Conservation (phyloP, 2,888 invertebrate species). For the Bursaphelenchus okinawaensis region DNA sequence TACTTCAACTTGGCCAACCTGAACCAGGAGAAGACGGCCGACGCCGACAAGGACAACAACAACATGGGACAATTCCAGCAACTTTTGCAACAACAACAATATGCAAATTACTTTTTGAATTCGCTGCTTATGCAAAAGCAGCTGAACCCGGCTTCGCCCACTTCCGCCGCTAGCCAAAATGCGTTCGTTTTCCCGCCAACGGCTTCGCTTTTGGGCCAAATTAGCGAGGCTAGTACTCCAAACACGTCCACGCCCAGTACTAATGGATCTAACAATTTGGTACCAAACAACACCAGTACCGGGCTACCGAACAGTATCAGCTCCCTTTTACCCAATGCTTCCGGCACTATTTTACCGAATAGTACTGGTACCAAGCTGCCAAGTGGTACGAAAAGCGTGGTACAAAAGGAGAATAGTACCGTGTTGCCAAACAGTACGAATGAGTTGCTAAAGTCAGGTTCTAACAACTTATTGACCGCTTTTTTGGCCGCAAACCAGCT, state of each 20-base stretch:
- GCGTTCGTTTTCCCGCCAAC: conserved; percentile 10
- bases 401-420: too few relatives aligned
- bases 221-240: not conserved
- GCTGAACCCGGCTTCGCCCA: not conserved
- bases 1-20: not conserved
- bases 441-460: too few relatives aligned
- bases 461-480: not conserved
- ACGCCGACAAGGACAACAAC: not conserved
- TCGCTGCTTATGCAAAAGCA: conserved; percentile 6
- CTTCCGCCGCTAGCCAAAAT: not conserved
- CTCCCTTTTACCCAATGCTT: too few relatives aligned
- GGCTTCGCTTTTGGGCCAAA: not conserved
- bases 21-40: not conserved
- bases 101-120: not conserved
- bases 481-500: conserved; percentile 1
- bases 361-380: too few relatives aligned
- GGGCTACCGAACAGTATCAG: too few relatives aligned
- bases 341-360: too few relatives aligned
- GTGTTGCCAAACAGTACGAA: too few relatives aligned
- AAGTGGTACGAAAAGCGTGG: too few relatives aligned
- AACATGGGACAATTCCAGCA: not conserved
- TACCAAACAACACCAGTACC: too few relatives aligned
- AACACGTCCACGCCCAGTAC: conserved; percentile 6
- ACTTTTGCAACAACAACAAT: conserved; percentile 2
- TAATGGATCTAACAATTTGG: not conserved